phyloP scores from a whole-genome alignment of 1,140 invertebrate genomes.

The Geopemphigus sp. region DNA sequence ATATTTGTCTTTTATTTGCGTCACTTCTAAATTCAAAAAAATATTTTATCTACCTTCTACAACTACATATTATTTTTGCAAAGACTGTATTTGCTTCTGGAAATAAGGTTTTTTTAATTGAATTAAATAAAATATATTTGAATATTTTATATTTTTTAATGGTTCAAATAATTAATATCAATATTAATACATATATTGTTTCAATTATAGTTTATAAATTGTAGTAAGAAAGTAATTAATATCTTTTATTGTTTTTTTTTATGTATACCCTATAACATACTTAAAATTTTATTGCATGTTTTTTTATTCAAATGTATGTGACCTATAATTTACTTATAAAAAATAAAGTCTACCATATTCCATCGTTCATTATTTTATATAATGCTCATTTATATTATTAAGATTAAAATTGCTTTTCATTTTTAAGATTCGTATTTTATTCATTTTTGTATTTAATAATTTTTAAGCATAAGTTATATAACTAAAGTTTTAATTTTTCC shows the following conservation, averaged over 20 bases:
- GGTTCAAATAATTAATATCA: too few species aligned
- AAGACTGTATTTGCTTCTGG: slow-evolving; percentile 2
- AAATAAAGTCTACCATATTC: too few species aligned
- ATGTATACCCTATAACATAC: too few species aligned
- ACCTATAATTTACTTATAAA: too few species aligned
- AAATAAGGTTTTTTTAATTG: slow-evolving; percentile 10
- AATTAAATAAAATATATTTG: too few species aligned
- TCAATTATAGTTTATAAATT: too few species aligned
- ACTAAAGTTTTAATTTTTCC: neutral
- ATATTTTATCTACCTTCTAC: neutral
- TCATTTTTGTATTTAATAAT: neutral
- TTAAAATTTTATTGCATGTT: too few species aligned
- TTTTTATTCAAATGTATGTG: too few species aligned
- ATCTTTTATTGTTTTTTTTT: too few species aligned
- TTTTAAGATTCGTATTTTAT: neutral
- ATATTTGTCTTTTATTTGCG: neutral
- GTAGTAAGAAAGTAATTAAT: too few species aligned
- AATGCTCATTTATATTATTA: neutral
- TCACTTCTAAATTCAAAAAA: neutral
- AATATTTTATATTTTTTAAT: too few species aligned
- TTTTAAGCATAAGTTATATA: neutral
- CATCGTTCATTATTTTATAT: neutral
- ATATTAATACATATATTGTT: too few species aligned
- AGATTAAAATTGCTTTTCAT: neutral
- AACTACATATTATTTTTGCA: neutral